A percentile compares a stretch with the other conserved stretches of the same genome.
phyloP scores from a whole-genome alignment of 2,888 invertebrate species.

The Xanthorhoe designata region DNA sequence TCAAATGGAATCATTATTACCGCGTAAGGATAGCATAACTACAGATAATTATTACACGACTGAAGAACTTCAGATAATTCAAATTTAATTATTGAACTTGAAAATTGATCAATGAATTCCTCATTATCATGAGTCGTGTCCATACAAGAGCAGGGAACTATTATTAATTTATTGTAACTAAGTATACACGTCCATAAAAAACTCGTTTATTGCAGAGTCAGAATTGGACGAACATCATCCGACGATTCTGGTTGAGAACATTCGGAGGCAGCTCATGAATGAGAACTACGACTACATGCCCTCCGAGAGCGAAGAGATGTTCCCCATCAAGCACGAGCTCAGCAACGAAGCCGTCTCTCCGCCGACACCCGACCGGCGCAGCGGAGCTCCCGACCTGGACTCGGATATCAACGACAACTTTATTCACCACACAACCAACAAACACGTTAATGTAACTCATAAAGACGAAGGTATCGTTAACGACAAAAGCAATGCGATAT shows the following conservation, averaged over 20 bases:
- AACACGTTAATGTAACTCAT: neutral
- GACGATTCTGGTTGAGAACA: conserved; percentile 35
- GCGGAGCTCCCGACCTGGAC: neutral
- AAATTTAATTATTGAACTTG: no score
- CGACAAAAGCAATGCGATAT: conserved; percentile 7
- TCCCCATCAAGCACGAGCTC: conserved; percentile 28
- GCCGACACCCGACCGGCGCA: neutral
- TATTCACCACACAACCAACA: conserved; percentile 4
- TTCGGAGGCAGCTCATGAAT: conserved; percentile 58
- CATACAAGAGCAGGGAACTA: neutral
- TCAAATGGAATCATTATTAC: neutral
- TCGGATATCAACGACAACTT: conserved; percentile 24
- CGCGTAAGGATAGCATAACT: neutral
- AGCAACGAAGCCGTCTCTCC: conserved; percentile 41
- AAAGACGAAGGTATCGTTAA: neutral
- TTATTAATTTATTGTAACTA: no score
- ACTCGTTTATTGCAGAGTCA: conserved; percentile 7
- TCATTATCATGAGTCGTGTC: no score
- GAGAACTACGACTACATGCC: conserved; percentile 65
- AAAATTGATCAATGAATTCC: no score
- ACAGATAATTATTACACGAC: neutral
- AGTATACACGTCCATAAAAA: neutral
- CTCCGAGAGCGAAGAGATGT: conserved; percentile 33
- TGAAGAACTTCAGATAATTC: neutral
- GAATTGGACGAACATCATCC: conserved; percentile 17